Evolutionary conservation across 1,140 invertebrate genomes (phyloP).

Genomic region (Aphelenchoides besseyi): DNA sequence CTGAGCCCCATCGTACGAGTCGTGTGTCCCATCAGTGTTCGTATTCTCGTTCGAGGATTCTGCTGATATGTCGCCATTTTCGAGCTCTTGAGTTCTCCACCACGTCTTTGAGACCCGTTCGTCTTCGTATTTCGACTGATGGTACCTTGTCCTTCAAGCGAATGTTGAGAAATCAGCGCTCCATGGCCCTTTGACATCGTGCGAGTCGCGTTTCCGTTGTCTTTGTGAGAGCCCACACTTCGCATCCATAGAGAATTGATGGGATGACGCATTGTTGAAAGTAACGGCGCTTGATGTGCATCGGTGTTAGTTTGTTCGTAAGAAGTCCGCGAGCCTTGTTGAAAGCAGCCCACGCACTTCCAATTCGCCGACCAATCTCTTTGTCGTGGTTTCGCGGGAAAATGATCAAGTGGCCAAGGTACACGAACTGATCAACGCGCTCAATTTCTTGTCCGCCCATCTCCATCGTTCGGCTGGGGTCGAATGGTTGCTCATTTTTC

Average conservation of each 20-base stretch:
- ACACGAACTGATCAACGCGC: conserved; percentile 7
- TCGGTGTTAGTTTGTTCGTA: not conserved
- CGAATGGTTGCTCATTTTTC: not conserved
- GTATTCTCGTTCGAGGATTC: too few relatives aligned
- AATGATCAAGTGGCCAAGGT: conserved; percentile 6
- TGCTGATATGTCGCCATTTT: too few relatives aligned
- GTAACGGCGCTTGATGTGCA: not conserved
- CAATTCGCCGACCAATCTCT: not conserved
- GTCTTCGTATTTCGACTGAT: too few relatives aligned
- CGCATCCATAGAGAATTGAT: conserved; percentile 10
- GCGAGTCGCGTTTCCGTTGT: not conserved
- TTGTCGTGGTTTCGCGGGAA: not conserved
- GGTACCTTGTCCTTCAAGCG: too few relatives aligned
- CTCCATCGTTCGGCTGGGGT: not conserved
- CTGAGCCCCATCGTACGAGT: too few relatives aligned
- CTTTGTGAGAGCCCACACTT: conserved; percentile 19
- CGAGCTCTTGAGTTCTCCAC: too few relatives aligned
- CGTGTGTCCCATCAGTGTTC: too few relatives aligned
- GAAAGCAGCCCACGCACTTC: conserved; percentile 9
- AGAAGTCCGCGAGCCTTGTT: not conserved
- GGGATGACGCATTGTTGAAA: conserved; percentile 16
- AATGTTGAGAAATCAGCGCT: too few relatives aligned
- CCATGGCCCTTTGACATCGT: too few relatives aligned
- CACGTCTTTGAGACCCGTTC: too few relatives aligned
- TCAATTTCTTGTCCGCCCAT: conserved; percentile 26